A percentile compares a stretch with the other conserved stretches of the same genome.
phyloP scores from a whole-genome alignment of 2,888 invertebrate species.

The Mesoligia furuncula region DNA sequence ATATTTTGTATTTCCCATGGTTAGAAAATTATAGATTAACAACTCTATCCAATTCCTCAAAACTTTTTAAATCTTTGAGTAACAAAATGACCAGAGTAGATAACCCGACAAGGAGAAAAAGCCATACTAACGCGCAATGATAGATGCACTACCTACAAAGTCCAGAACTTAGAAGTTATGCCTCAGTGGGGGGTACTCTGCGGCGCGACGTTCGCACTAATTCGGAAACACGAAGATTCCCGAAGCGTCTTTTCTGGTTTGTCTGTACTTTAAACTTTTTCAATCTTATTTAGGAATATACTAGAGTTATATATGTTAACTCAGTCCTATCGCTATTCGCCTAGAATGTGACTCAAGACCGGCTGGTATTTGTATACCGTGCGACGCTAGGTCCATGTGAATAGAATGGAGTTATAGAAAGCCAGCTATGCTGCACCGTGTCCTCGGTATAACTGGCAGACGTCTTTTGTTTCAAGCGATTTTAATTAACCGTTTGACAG shows the following conservation, averaged over 20 bases:
- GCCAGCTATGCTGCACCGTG: background rate
- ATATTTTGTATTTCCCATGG: background rate
- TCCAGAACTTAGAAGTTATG: background rate
- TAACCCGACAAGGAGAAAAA: background rate
- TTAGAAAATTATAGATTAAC: background rate
- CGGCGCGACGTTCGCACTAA: background rate
- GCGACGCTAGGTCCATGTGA: background rate
- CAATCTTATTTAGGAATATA: background rate
- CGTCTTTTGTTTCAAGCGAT: conserved; percentile 8
- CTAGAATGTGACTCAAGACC: background rate
- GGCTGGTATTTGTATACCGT: conserved; percentile 21
- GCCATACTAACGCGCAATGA: background rate
- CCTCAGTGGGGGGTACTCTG: background rate
- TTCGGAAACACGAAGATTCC: background rate
- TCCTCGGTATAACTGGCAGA: background rate
- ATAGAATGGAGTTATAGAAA: background rate
- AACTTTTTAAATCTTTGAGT: background rate
- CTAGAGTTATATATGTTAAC: no score
- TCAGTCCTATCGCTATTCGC: background rate
- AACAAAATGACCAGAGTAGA: background rate
- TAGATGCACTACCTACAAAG: background rate
- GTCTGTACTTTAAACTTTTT: background rate
- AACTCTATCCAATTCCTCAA: background rate
- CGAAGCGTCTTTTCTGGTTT: background rate
- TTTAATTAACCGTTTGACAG: conserved; percentile 15